Base-by-base conservation (phyloP, 2,888 invertebrate genomes). In the Silvanus unidentatus region DNA sequence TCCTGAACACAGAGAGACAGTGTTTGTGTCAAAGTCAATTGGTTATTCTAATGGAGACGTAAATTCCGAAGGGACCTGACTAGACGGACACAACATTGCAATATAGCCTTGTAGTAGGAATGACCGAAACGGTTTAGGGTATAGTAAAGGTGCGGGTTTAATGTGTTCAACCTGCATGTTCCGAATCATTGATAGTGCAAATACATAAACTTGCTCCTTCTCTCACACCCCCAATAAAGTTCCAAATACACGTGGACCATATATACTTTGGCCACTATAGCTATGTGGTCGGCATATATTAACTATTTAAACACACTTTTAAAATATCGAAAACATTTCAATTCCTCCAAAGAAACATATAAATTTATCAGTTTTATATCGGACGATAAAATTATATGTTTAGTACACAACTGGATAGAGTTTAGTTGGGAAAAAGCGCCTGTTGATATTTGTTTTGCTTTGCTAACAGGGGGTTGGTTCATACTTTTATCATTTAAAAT, bases 11-110 rank as follows among this genome's bases (percentile, higher is more conserved):
- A n/a, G n/a, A 43, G 39, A 48, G 46, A 48, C 45, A 44, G 36
- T 49, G 45, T 49, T 47, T 49, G 47, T 42, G 52, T 45, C 48
- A 47, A 48, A 53, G 42, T 43, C 45, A 45, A 50, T 52, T 50
- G 50, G 41, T 50, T 52, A 52, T 52, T 48, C 48, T 48, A 48
- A 52, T 50, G 45, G 50, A 47, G 48, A 49, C 46, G 45, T 42
- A 39, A 41, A 45, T 44, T 52, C 43, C 42, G 32, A 22, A 14
- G 44, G 43, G 43, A 47, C 39, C 27, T 27, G 40, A 39, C 30
- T 40, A 37, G 43, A 44, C 35, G 38, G 41, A 43, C 32, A 32
- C 42, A 37, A 22, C 30, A 47, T 44, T 41, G 47, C 10, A 12
- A 14, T 34, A 34, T 13, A 15, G 37, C 10, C 8, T 12, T 10